Evolutionary conservation across 2,113 vertebrate species (phyloP).

Genomic region (Myotis davidii): DNA sequence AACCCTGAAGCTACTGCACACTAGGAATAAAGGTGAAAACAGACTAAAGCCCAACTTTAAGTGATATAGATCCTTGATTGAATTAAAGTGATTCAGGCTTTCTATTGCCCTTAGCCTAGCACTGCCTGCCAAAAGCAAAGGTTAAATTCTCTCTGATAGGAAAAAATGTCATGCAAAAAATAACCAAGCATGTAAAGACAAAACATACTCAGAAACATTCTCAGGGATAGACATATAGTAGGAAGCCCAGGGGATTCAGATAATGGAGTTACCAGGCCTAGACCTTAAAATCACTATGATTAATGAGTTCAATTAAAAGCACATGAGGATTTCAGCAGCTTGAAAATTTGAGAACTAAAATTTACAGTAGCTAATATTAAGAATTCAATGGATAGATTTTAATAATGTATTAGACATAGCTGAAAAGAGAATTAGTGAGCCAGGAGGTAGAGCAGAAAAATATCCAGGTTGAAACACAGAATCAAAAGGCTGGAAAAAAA

Average conservation of each 20-base stretch:
- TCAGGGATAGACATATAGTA: neutral
- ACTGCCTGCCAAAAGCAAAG: neutral
- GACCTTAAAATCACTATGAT: neutral
- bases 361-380: neutral
- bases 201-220: neutral
- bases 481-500: neutral
- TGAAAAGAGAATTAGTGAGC: conserved; percentile 23
- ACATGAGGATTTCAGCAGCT: neutral
- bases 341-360: neutral
- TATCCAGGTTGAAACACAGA: neutral
- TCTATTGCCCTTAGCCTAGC: neutral
- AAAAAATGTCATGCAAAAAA: neutral
- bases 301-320: neutral
- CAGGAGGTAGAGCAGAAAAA: neutral
- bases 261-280: neutral
- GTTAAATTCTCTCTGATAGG: neutral
- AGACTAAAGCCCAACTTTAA: neutral
- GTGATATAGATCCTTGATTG: neutral
- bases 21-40: neutral
- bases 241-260: neutral
- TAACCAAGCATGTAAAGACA: neutral
- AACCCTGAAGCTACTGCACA: neutral
- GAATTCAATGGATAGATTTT: neutral
- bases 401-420: neutral
- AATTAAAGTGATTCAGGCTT: neutral